Base-by-base conservation (phyloP, 2,113 vertebrate genomes). In the Hyaena hyaena region DNA sequence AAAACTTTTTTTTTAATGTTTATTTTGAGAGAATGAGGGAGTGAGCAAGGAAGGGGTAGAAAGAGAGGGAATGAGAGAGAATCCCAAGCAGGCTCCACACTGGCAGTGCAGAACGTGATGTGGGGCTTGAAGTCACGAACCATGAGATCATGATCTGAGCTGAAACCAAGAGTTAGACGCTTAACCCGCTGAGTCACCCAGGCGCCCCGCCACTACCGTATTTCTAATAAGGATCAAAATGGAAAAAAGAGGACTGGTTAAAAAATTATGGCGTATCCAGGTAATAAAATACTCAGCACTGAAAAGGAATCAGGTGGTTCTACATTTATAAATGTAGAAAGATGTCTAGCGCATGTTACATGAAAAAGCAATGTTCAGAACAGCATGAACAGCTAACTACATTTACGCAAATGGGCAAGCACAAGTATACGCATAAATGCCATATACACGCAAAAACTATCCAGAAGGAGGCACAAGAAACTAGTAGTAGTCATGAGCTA, bases 141-240 rank as follows among this genome's bases (percentile, higher is more conserved):
- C 17, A 7, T 61, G 58, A 23, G 58, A 61, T 61, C 21, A 61
- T 61, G 8, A 61, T 8, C 58, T 61, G 58, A 61, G 21, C 58
- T 2, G 21, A 61, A 15, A 55, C 53, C 53, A 55, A 55, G 53
- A 61, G 58, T 61, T 7, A 2, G 58, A 8, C 2, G 21, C 58
- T 61, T 61, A 23, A 23, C 58, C 17, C 21, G 23, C 21, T 21
- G 58, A 61, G 58, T 21, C 58, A 23, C 58, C 58, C 58, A 61
- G 58, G 58, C 8, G 58, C 58, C 21, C 21, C 21, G 39, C 39
- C 39, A 6, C 55, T 58, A 16, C 7, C 5, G 24, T 63, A 10
- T 87, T 97, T 93, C 48, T 74, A 91, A 81, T 48, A 96, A 86
- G 23, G 33, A 88, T 82, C 2, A 63, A 95, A 94, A 81, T 53